Percentiles rank a stretch among this genome's conserved stretches.
Evolutionary conservation across 2,113 vertebrate species (phyloP).

Genomic region (Camelus dromedarius): DNA sequence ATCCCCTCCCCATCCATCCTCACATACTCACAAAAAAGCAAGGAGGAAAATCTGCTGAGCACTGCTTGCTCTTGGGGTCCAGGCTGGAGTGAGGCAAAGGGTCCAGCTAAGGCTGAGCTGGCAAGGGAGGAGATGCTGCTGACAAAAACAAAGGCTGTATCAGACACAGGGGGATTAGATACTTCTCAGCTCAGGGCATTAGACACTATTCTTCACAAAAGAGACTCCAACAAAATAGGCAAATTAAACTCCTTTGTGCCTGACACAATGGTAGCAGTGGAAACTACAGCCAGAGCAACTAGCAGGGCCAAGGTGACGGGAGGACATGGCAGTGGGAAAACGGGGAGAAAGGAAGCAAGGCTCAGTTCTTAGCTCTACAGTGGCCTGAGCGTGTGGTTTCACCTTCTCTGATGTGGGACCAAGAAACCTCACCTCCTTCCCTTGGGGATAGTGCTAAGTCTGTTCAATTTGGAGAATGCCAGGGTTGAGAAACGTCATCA

Average conservation of each 20-base stretch:
- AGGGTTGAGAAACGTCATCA: conserved; percentile 45
- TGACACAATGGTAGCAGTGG: conserved; percentile 35
- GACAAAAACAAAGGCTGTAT: conserved; percentile 47
- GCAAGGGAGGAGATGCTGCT: not conserved
- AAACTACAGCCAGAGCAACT: conserved; percentile 13
- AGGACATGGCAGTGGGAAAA: not conserved
- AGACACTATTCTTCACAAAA: conserved; percentile 56
- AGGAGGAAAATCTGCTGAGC: conserved; percentile 32
- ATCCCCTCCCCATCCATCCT: not conserved
- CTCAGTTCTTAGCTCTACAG: not conserved
- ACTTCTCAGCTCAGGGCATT: conserved; percentile 18
- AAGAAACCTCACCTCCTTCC: not conserved
- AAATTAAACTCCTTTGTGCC: conserved; percentile 67
- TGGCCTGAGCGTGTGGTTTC: not conserved
- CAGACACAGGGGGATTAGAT: not conserved
- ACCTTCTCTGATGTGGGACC: not conserved
- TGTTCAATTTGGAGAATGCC: not conserved
- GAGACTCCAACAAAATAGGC: conserved; percentile 30
- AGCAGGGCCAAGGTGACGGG: not conserved
- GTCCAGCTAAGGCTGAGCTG: not conserved
- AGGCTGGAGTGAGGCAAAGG: not conserved
- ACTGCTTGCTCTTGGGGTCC: not conserved
- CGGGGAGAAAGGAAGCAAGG: not conserved
- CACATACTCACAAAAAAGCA: not conserved
- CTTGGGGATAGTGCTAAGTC: not conserved